Conservation (phyloP, 1,140 invertebrate species). For the Pseudoatta argentina region DNA sequence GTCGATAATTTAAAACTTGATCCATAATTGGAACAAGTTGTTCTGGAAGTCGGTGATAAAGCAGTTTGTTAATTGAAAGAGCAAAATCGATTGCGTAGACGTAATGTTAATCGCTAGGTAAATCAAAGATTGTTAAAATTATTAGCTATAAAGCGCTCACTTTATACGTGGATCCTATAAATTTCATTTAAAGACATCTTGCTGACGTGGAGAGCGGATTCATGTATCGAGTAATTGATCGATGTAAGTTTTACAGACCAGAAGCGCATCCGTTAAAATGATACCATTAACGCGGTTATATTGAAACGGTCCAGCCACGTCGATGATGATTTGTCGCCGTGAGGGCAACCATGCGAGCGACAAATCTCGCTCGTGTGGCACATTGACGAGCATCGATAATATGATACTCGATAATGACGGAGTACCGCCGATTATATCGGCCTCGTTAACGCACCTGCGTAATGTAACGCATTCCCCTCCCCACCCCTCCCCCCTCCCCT, state of each 20-base stretch:
- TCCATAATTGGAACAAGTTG: background rate
- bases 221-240: constrained; percentile 25
- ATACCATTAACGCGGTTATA: constrained; percentile 45
- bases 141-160: constrained; percentile 9
- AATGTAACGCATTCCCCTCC: no score
- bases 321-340: constrained; percentile 75
- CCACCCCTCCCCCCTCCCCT: no score
- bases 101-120: background rate
- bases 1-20: background rate
- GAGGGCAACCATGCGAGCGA: constrained; percentile 75
- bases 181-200: background rate
- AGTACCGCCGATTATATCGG: constrained; percentile 67
- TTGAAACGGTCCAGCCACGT: constrained; percentile 34
- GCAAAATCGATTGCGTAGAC: background rate
- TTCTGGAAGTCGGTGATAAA: constrained; percentile 8
- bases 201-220: background rate
- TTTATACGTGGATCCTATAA: background rate
- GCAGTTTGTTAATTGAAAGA: background rate
- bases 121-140: constrained; percentile 39
- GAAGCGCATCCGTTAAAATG: constrained; percentile 42
- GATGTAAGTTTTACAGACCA: constrained; percentile 39
- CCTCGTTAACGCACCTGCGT: constrained; percentile 66
- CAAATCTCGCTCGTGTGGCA: constrained; percentile 73
- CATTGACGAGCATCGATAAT: constrained; percentile 73
- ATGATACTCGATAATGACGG: constrained; percentile 72